phyloP scores from a whole-genome alignment of 2,113 vertebrate genomes.

The Pao palembangensis region DNA sequence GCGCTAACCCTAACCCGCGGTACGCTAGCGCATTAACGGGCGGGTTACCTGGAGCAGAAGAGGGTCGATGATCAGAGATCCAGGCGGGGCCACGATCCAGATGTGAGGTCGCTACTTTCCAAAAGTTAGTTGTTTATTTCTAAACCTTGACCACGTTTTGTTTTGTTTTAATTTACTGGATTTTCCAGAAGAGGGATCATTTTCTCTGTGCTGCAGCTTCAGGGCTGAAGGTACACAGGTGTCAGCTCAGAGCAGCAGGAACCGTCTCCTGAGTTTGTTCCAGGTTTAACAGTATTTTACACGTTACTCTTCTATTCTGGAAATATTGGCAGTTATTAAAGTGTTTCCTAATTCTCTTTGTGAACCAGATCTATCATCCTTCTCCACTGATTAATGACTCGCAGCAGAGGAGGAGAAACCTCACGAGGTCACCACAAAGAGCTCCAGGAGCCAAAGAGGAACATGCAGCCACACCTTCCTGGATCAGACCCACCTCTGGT shows the following conservation, averaged over 20 bases:
- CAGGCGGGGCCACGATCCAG: too few species aligned
- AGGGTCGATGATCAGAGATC: background rate
- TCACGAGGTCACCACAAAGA: background rate
- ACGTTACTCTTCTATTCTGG: too few species aligned
- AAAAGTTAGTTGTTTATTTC: background rate
- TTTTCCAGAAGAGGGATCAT: too few species aligned
- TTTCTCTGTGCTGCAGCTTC: too few species aligned
- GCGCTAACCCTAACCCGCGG: constrained; percentile 8
- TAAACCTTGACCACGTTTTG: background rate
- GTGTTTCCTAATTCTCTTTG: too few species aligned
- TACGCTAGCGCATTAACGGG: constrained; percentile 20
- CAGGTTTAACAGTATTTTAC: too few species aligned
- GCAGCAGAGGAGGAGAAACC: background rate
- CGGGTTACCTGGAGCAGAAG: constrained; percentile 9
- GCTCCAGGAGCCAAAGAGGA: background rate
- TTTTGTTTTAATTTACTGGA: background rate
- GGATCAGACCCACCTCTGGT: constrained; percentile 3
- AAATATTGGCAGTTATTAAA: too few species aligned
- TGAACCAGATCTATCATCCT: too few species aligned
- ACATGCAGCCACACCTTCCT: background rate
- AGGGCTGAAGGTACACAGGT: too few species aligned
- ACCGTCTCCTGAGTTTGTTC: too few species aligned
- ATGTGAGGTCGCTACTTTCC: too few species aligned
- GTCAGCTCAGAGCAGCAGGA: too few species aligned
- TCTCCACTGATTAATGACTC: background rate